Conservation (phyloP, 2,113 vertebrate species). For the Halichoeres trimaculatus region DNA sequence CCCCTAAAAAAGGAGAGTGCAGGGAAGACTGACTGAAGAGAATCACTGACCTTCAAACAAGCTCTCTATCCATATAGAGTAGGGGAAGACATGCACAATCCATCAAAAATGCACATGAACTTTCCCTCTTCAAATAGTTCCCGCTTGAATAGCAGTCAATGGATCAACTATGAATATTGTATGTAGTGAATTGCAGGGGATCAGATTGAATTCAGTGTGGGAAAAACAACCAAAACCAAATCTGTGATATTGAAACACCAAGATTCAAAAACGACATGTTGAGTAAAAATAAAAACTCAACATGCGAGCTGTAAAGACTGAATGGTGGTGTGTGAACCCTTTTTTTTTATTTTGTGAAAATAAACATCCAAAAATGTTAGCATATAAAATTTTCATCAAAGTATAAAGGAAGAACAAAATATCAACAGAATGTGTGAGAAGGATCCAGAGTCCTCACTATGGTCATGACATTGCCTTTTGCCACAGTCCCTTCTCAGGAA, state of each 20-base stretch:
- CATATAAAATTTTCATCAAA: background rate
- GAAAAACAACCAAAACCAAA: slow-evolving; percentile 43
- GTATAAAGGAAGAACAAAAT: background rate
- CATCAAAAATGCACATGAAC: slow-evolving; percentile 85
- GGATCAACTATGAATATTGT: slow-evolving; percentile 85
- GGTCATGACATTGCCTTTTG: slow-evolving; percentile 87
- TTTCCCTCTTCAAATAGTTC: slow-evolving; percentile 84
- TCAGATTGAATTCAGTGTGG: slow-evolving; percentile 68
- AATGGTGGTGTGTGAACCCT: background rate
- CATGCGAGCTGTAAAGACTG: background rate
- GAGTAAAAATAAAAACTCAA: background rate
- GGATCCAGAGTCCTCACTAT: slow-evolving; percentile 69
- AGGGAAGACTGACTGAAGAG: slow-evolving; percentile 75
- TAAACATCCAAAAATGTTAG: no score
- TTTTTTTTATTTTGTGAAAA: no score
- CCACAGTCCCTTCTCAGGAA: slow-evolving; percentile 84
- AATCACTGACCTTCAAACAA: slow-evolving; percentile 84
- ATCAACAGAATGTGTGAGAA: slow-evolving; percentile 36
- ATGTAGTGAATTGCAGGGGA: slow-evolving; percentile 70
- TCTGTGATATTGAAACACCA: slow-evolving; percentile 51
- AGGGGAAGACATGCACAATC: slow-evolving; percentile 80
- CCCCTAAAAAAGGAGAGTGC: slow-evolving; percentile 52
- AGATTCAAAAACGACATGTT: background rate
- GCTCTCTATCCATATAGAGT: slow-evolving; percentile 83
- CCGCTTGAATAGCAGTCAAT: slow-evolving; percentile 81